Conservation (phyloP, 2,113 vertebrate genomes). For the Crotalus tigris region DNA sequence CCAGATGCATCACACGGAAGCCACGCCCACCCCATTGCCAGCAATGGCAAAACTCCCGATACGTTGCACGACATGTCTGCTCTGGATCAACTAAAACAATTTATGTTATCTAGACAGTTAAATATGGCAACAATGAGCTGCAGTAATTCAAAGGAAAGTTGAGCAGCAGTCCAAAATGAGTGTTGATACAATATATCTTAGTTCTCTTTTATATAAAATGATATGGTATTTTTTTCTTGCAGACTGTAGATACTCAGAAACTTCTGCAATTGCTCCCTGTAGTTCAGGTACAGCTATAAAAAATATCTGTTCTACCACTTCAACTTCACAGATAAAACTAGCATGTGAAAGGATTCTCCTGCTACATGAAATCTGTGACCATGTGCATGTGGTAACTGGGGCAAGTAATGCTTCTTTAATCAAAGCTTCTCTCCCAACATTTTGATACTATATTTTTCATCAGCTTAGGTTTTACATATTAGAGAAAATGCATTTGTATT, state of each 20-base stretch:
- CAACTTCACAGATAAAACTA: not conserved
- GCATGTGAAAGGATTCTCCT: not conserved
- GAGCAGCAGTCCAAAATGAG: not conserved
- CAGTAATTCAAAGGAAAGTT: not conserved
- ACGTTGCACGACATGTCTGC: not conserved
- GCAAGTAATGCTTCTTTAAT: not conserved
- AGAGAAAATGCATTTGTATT: not conserved
- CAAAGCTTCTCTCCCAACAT: not conserved
- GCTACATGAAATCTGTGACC: not conserved
- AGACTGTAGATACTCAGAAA: not conserved
- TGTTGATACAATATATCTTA: not conserved
- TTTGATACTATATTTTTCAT: not conserved
- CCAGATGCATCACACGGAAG: no score
- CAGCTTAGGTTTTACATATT: not conserved
- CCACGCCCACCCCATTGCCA: no score
- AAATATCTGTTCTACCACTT: not conserved
- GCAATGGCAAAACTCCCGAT: no score
- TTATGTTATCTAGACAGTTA: not conserved
- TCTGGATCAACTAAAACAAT: conserved; percentile 6
- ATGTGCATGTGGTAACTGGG: not conserved
- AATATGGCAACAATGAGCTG: not conserved
- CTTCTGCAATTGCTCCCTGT: not conserved
- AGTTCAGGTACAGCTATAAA: not conserved
- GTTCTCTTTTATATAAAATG: not conserved
- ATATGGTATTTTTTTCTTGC: not conserved